Evolutionary conservation across 1,140 invertebrate genomes (phyloP).

Genomic region (Cherax quadricarinatus): DNA sequence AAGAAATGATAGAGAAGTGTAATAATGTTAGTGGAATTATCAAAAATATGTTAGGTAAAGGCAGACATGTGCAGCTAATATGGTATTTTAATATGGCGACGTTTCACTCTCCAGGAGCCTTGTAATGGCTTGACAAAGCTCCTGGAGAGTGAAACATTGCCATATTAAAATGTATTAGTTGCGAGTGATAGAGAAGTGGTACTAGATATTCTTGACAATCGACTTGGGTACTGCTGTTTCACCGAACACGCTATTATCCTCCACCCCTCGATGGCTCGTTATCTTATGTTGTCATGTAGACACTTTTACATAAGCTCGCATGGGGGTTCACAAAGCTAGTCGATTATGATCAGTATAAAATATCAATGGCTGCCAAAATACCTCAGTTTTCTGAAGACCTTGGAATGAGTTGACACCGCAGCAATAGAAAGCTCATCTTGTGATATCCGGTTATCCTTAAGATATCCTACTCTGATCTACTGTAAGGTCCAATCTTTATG

Average conservation of each 20-base stretch:
- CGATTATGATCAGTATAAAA: background rate
- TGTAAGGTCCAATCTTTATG: background rate
- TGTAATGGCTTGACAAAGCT: too few species aligned
- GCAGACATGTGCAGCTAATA: too few species aligned
- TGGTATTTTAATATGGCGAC: too few species aligned
- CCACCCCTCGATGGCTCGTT: background rate
- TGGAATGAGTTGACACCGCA: background rate
- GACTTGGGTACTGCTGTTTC: background rate
- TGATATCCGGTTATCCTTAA: background rate
- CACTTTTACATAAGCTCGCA: background rate
- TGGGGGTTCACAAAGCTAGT: background rate
- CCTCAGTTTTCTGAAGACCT: background rate
- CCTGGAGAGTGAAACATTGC: too few species aligned
- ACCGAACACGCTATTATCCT: background rate
- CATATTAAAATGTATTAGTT: too few species aligned
- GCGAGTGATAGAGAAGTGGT: background rate
- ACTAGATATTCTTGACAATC: slow-evolving; percentile 5
- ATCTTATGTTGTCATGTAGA: background rate
- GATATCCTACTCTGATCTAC: too few species aligned
- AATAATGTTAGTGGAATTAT: too few species aligned
- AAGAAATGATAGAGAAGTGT: too few species aligned
- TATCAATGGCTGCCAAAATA: background rate
- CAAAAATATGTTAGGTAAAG: too few species aligned
- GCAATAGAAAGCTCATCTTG: background rate
- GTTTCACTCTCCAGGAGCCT: too few species aligned